Conservation (phyloP, 2,113 vertebrate genomes). For the Plectropomus leopardus region DNA sequence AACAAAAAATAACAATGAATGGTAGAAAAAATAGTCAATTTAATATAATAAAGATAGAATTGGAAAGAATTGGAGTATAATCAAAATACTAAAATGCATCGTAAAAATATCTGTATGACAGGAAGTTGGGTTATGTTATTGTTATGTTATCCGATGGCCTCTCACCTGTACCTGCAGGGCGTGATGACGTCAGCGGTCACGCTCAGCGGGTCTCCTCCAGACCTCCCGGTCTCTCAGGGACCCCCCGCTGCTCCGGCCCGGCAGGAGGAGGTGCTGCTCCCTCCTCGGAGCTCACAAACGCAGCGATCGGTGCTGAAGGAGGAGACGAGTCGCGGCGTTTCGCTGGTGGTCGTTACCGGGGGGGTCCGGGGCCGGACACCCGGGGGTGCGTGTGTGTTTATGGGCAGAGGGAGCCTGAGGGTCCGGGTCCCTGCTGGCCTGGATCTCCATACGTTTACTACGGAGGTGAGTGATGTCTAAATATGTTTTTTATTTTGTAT, state of each 20-base stretch:
- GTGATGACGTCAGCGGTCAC: background rate
- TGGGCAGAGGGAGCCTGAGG: constrained; percentile 21
- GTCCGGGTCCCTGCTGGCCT: constrained; percentile 42
- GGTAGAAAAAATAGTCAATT: too few species aligned
- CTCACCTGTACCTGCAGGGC: constrained; percentile 26
- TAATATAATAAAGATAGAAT: too few species aligned
- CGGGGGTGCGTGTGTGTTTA: constrained; percentile 29
- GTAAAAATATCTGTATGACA: too few species aligned
- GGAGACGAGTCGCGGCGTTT: background rate
- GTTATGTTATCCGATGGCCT: background rate
- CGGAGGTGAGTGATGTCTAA: constrained; percentile 40
- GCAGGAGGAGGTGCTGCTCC: background rate
- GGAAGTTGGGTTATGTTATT: too few species aligned
- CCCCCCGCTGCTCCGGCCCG: background rate
- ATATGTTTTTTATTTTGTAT: background rate
- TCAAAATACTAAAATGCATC: too few species aligned
- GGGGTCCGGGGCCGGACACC: background rate
- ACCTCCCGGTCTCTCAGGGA: constrained; percentile 10
- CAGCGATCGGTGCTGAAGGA: background rate
- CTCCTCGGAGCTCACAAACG: background rate
- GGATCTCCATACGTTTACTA: constrained; percentile 36
- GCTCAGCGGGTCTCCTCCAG: constrained; percentile 21
- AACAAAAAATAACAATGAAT: too few species aligned
- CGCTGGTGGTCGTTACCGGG: background rate
- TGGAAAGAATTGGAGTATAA: too few species aligned